A percentile compares a stretch with the other conserved stretches of the same genome.
These are phyloP conservation scores for Melinaea menophilus DNA, from an alignment of 2,888 invertebrate species.

Conservation along the genomic window DNA sequence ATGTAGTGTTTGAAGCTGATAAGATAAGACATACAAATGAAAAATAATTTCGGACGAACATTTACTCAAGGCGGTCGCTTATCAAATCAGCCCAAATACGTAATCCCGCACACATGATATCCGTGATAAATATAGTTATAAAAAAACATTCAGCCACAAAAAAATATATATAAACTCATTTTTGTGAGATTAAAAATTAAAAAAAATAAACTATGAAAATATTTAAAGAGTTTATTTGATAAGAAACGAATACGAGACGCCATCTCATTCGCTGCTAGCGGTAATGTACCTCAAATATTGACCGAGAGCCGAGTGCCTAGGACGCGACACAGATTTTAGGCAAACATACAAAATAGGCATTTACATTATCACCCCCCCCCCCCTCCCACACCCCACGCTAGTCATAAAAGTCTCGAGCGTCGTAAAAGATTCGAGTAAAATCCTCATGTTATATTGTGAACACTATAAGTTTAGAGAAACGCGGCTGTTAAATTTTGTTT, in stretches of 20 bases:
- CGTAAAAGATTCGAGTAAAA: slow-evolving; percentile 35
- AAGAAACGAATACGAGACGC: slow-evolving; percentile 56
- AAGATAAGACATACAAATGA: slow-evolving; percentile 57
- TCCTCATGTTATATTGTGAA: slow-evolving; percentile 32
- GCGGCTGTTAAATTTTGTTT: slow-evolving; percentile 21
- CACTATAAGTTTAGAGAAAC: slow-evolving; percentile 20
- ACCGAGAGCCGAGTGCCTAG: slow-evolving; percentile 52
- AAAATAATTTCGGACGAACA: slow-evolving; percentile 68
- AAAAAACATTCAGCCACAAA: not conserved
- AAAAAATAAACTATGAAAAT: slow-evolving; percentile 15
- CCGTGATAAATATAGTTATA: slow-evolving; percentile 17
- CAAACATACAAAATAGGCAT: slow-evolving; percentile 72
- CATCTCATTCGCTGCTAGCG: slow-evolving; percentile 70
- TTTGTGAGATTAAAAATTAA: not conserved
- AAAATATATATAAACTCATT: no score
- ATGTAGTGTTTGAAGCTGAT: slow-evolving; percentile 62
- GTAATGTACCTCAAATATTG: slow-evolving; percentile 74
- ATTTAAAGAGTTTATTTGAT: slow-evolving; percentile 40
- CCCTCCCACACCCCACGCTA: slow-evolving; percentile 29
- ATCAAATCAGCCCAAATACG: slow-evolving; percentile 38
- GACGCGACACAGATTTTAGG: slow-evolving; percentile 74
- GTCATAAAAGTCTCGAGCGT: slow-evolving; percentile 31
- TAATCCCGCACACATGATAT: slow-evolving; percentile 31
- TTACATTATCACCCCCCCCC: slow-evolving; percentile 63
- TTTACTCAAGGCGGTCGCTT: slow-evolving; percentile 64